Evolutionary conservation across 2,888 invertebrate species (phyloP), one percentile per base, ranked within the genome.

Genomic region (Xanthia togata): DNA sequence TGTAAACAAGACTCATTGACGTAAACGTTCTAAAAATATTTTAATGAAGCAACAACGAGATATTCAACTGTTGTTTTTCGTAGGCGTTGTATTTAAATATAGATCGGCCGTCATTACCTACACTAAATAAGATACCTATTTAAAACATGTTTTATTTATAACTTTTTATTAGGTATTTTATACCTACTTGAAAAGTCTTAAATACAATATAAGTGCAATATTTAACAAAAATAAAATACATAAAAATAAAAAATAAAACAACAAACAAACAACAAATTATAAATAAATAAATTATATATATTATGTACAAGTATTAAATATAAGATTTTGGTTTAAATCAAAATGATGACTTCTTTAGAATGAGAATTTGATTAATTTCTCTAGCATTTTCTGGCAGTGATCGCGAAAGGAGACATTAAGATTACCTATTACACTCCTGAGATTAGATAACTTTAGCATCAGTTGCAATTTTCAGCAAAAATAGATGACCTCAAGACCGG

Each of bases 71-170:
- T 73, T 35, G 38, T 70, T 70, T 82, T 59, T 71, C 71, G 83
- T 86, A 72, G 83, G 83, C 83, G 83, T 75, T 31, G 20, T 0
- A 41, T 17, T 55, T 26, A 71, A 60, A 72, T 72, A 60, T 77
- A 82, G 55, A 74, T 67, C 14, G 5, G 1, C 11, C 59, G n/a
- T 62, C 72, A 70, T 31, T 23, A n/a, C n/a, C n/a, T n/a, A 11
- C 31, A 31, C 44, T 50, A 38, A 41, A 44, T 50, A 59, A 31
- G 31, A 60, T 31, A 38, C 9, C 38, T 38, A 31, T 31, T 2
- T 31, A 41, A 20, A 9, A 59, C 20, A 11, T 59, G 26, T 14
- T 26, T 44, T 38, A 41, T 41, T 41, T 41, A 41, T 41, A 9
- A 38, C 9, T 38, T 38, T 38, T 38, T 38, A 6, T 0, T 38